Evolutionary conservation across 2,797 vertebrate species (phyloP).

Genomic region (Phoxinus dragarum): DNA sequence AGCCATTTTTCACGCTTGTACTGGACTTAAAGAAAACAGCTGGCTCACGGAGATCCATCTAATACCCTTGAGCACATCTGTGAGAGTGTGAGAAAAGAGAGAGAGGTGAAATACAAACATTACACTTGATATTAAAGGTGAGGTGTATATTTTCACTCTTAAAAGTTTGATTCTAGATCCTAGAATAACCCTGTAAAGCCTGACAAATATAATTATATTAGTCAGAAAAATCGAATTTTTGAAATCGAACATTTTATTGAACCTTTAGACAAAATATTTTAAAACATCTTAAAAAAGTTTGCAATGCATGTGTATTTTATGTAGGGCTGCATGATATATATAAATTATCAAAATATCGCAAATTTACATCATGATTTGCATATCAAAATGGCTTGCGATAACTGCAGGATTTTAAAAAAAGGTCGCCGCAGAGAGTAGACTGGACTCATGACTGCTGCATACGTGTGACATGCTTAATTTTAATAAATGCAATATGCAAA

Average conservation of each 20-base stretch:
- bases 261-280: neutral
- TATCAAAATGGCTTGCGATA: too few relatives aligned
- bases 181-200: neutral
- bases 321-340: neutral
- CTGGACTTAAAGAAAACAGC: slow-evolving; percentile 73
- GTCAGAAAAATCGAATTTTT: neutral
- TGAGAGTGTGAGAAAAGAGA: slow-evolving; percentile 17
- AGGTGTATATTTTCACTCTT: neutral
- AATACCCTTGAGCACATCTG: slow-evolving; percentile 58
- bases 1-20: slow-evolving; percentile 54
- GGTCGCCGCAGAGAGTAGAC: too few relatives aligned
- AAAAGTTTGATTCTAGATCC: neutral
- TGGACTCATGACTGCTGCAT: too few relatives aligned
- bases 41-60: slow-evolving; percentile 66
- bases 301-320: neutral
- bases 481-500: too few relatives aligned
- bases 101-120: slow-evolving; percentile 46
- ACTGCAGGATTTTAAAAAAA: too few relatives aligned
- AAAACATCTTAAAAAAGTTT: neutral
- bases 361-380: too few relatives aligned
- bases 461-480: too few relatives aligned
- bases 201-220: neutral
- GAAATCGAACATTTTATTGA: neutral
- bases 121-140: slow-evolving; percentile 8
- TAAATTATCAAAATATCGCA: too few relatives aligned